These are phyloP conservation scores for Peromyscus attwateri DNA, from an alignment of 2,797 vertebrate genomes.

Conservation along the genomic window DNA sequence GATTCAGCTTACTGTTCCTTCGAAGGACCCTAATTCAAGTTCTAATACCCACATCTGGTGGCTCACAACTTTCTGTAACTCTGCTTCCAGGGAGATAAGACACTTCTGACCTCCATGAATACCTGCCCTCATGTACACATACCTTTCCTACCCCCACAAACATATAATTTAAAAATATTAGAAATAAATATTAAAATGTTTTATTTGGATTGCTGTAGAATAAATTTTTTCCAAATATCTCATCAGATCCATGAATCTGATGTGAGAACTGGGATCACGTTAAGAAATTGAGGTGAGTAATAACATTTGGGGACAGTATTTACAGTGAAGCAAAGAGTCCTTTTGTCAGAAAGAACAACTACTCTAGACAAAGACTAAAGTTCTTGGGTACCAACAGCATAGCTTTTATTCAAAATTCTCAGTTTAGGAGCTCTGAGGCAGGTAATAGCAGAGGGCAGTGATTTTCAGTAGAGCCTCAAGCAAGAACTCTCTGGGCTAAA, in stretches of 20 bases:
- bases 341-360: not conserved
- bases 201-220: not conserved
- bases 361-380: not conserved
- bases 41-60: not conserved
- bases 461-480: not conserved
- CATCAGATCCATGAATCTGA: not conserved
- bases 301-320: not conserved
- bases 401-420: not conserved
- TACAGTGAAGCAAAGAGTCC: not conserved
- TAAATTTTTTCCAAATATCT: not conserved
- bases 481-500: not conserved
- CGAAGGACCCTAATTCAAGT: not conserved
- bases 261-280: not conserved
- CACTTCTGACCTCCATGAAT: not conserved
- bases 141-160: not conserved
- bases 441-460: not conserved
- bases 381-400: not conserved
- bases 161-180: not conserved
- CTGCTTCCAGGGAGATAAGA: not conserved
- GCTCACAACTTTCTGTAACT: not conserved
- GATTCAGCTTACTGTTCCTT: not conserved
- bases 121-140: not conserved
- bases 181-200: not conserved
- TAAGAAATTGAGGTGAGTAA: not conserved
- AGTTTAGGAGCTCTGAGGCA: not conserved